phyloP scores from a whole-genome alignment of 2,888 invertebrate genomes.

The Stenodera caucasica region DNA sequence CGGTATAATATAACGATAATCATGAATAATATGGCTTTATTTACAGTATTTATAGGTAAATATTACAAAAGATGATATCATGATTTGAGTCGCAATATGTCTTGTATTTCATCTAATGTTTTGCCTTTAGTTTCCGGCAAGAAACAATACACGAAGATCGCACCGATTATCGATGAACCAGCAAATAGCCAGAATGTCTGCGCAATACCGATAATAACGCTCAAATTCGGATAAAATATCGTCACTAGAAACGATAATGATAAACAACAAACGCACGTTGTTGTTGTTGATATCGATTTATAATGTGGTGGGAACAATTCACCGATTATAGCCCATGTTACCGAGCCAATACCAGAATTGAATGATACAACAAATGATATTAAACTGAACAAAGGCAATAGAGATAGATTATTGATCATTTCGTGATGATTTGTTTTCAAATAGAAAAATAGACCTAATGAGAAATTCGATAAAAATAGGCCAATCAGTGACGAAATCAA shows the following conservation, averaged over 20 bases:
- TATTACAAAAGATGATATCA: no score
- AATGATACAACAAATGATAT: conserved; percentile 69
- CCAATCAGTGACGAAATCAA: conserved; percentile 69
- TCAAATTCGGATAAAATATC: conserved; percentile 16
- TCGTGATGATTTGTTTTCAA: conserved; percentile 48
- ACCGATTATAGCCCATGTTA: conserved; percentile 79
- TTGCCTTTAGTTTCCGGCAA: conserved; percentile 19
- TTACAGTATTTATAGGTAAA: no score
- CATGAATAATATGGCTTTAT: no score
- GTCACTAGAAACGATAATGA: conserved; percentile 11
- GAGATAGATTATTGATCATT: conserved; percentile 58
- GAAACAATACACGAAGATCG: neutral
- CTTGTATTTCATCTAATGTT: conserved; percentile 10
- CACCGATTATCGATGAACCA: neutral
- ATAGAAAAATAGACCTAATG: conserved; percentile 63
- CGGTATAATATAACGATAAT: no score
- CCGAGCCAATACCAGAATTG: conserved; percentile 64
- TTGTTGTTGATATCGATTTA: conserved; percentile 63
- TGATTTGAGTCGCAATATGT: neutral
- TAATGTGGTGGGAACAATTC: conserved; percentile 78
- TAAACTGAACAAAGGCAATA: conserved; percentile 73
- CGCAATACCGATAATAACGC: neutral
- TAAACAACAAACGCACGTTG: conserved; percentile 4
- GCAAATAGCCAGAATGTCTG: conserved; percentile 8
- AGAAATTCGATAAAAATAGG: conserved; percentile 64